Conservation (phyloP, 2,113 vertebrate genomes). For the Nothocercus nigrocapillus region DNA sequence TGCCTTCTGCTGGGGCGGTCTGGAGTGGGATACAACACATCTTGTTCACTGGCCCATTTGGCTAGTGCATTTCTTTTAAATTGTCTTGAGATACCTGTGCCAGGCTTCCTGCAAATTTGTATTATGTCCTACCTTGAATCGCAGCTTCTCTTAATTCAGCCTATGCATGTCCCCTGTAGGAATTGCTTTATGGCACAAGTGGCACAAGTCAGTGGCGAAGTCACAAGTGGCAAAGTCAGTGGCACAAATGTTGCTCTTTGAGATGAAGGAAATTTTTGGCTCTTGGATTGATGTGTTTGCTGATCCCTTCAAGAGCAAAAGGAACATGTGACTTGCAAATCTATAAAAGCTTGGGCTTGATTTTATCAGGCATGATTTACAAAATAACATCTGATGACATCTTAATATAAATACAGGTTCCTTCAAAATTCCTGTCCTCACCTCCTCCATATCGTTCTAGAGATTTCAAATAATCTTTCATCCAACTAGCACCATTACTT, state of each 20-base stretch:
- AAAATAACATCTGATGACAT: neutral
- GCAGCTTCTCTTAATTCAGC: neutral
- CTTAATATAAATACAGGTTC: neutral
- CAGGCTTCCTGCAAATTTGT: neutral
- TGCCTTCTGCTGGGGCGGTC: neutral
- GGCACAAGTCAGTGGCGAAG: too few species aligned
- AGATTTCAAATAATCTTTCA: neutral
- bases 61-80: neutral
- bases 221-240: too few species aligned
- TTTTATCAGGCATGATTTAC: neutral
- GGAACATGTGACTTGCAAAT: accelerated
- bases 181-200: neutral
- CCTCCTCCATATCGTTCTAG: neutral
- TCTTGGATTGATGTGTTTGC: neutral
- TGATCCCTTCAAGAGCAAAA: neutral
- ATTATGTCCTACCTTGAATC: neutral
- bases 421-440: neutral
- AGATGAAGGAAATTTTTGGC: neutral
- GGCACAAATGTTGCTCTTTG: neutral
- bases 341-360: neutral
- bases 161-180: neutral
- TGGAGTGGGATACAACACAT: neutral
- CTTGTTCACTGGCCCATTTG: neutral
- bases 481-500: neutral
- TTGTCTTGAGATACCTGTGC: neutral